Evolutionary conservation across 2,113 vertebrate species (phyloP), one percentile per base, ranked within the genome.

Genomic region (Centropus bengalensis): DNA sequence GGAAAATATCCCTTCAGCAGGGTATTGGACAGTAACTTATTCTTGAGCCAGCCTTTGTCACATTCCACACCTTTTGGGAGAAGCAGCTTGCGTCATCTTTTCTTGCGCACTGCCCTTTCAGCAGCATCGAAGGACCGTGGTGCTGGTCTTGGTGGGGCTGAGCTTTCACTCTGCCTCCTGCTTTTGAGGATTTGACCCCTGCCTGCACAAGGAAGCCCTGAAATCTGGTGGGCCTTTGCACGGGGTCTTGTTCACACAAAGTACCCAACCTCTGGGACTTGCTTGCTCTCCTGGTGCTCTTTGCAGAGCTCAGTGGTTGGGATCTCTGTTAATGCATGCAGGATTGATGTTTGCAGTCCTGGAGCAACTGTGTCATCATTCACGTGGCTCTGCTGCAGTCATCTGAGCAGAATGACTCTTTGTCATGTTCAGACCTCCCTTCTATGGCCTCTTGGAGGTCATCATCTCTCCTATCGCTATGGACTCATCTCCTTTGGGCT

Each of bases 381-480:
- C 23, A 6, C 28, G 52, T 67, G 56, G 17, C 26, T 90, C 26
- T 63, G 51, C 56, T 49, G 60, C 56, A 51, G 52, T 38, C 47
- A 13, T 15, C 47, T 16, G 42, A 59, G 74, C 0, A 17, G 1
- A 20, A 20, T 40, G 58, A 51, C 66, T 59, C 9, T 52, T 44
- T 81, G 82, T 82, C 70, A 82, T n/a, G 13, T 0, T 1, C 10
- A 14, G 49, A 24, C n/a, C 38, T 82, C 56, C 40, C 60, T n/a
- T 1, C 0, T n/a, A 27, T 27, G 28, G 22, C 8, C 27, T 5
- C 8, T 59, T 15, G 17, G 52, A 74, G 27, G 16, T 2, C 32
- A 9, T 52, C 2, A 2, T 59, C n/a, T 45, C 33, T 33, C 7
- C n/a, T 40, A 52, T 54, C 30, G n/a, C 33, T 13, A 8, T 28